Evolutionary conservation across 2,797 vertebrate species (phyloP).

Genomic region (Notolepis coatsorum): DNA sequence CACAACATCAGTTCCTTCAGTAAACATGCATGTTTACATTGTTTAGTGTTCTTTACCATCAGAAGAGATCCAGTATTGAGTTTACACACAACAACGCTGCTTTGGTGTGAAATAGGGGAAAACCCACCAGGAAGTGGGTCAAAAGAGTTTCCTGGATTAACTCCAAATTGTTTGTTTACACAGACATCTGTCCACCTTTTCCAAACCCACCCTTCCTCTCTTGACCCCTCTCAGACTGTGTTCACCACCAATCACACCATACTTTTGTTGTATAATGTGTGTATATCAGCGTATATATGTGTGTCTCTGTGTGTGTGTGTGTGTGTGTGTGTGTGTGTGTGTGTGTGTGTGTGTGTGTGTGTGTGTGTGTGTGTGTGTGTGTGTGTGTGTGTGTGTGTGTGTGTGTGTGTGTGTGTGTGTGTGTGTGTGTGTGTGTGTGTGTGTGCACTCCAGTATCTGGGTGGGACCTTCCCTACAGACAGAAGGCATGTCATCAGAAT

Average conservation of each 20-base stretch:
- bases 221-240: conserved; percentile 16
- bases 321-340: conserved; percentile 4
- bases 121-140: conserved; percentile 66
- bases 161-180: conserved; percentile 54
- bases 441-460: conserved; percentile 52
- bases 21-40: conserved; percentile 11
- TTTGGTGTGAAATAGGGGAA: conserved; percentile 34
- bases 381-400: conserved; percentile 20
- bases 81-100: conserved; percentile 54
- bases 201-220: conserved; percentile 39
- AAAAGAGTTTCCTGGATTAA: conserved; percentile 64
- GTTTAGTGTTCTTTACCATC: conserved; percentile 24
- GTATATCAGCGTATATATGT: not conserved
- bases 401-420: conserved; percentile 24
- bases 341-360: conserved; percentile 17
- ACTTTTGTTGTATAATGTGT: conserved; percentile 6
- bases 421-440: not conserved
- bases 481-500: conserved; percentile 47
- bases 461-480: conserved; percentile 60
- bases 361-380: not conserved
- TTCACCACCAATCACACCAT: conserved; percentile 20
- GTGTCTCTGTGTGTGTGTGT: not conserved
- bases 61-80: conserved; percentile 19
- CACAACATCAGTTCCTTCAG: conserved; percentile 16
- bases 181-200: conserved; percentile 34